A percentile compares a stretch with the other conserved stretches of the same genome.
Conservation (phyloP, 2,888 invertebrate genomes). For the Phyllotreta cruciferae region DNA sequence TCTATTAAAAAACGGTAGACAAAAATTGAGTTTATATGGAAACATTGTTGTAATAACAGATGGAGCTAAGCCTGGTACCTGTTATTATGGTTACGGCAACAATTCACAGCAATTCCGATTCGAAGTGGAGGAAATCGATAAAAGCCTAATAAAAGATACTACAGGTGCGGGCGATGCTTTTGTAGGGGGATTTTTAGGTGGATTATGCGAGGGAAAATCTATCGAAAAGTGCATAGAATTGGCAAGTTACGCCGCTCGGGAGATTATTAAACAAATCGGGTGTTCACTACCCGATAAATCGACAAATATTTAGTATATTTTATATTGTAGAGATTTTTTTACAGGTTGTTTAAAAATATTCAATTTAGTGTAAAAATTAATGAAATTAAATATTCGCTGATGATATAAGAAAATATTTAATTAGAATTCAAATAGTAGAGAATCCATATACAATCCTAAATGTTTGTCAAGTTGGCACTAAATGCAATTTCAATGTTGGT, state of each 20-base stretch:
- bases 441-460: too few relatives aligned
- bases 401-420: too few relatives aligned
- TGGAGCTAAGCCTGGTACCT: constrained; percentile 65
- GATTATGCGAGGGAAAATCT: constrained; percentile 57
- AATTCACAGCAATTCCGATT: constrained; percentile 36
- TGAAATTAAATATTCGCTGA: too few relatives aligned
- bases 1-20: constrained; percentile 31
- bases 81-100: constrained; percentile 53
- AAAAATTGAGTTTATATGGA: constrained; percentile 43
- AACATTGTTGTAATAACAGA: constrained; percentile 71
- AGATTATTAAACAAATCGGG: constrained; percentile 62
- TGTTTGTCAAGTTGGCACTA: too few relatives aligned
- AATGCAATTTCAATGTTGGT: too few relatives aligned
- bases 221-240: constrained; percentile 59
- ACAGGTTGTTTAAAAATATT: background rate
- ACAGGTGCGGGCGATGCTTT: constrained; percentile 70
- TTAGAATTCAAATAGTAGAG: too few relatives aligned
- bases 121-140: constrained; percentile 58
- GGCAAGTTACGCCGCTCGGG: constrained; percentile 59
- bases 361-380: background rate
- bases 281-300: constrained; percentile 58
- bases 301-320: background rate
- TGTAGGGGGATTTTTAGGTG: constrained; percentile 66
- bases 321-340: background rate
- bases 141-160: constrained; percentile 62